phyloP scores from a whole-genome alignment of 2,113 vertebrate genomes.

The Felis chaus region DNA sequence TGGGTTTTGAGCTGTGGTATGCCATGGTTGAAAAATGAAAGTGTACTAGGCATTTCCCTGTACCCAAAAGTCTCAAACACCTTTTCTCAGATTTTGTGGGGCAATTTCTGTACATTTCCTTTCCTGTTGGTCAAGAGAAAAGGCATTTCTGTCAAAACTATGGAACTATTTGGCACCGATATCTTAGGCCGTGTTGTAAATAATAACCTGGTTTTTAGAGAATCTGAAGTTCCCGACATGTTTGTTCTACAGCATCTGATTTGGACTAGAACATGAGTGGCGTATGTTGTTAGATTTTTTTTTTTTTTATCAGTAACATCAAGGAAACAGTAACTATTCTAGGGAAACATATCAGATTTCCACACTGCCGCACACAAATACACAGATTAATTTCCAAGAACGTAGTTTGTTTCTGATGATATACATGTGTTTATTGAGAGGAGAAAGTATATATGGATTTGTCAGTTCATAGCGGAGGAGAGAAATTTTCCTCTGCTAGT shows the following conservation, averaged over 20 bases:
- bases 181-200: not conserved
- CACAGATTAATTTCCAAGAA: not conserved
- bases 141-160: not conserved
- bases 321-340: not conserved
- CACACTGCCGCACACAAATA: not conserved
- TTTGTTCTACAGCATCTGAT: not conserved
- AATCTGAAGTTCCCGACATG: not conserved
- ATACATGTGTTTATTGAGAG: not conserved
- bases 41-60: not conserved
- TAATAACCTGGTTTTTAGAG: not conserved
- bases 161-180: not conserved
- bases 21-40: slow-evolving; percentile 61
- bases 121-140: not conserved
- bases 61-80: not conserved
- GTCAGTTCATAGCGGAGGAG: not conserved
- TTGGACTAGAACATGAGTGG: not conserved
- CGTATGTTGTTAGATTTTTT: not conserved
- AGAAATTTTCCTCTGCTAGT: not conserved
- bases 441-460: not conserved
- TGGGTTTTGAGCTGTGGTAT: slow-evolving; percentile 64
- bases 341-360: slow-evolving; percentile 11
- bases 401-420: not conserved
- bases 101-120: not conserved
- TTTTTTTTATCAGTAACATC: not conserved
- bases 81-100: slow-evolving; percentile 6